These are phyloP conservation scores for Florisuga fusca DNA, from an alignment of 2,797 vertebrate species.

Conservation along the genomic window DNA sequence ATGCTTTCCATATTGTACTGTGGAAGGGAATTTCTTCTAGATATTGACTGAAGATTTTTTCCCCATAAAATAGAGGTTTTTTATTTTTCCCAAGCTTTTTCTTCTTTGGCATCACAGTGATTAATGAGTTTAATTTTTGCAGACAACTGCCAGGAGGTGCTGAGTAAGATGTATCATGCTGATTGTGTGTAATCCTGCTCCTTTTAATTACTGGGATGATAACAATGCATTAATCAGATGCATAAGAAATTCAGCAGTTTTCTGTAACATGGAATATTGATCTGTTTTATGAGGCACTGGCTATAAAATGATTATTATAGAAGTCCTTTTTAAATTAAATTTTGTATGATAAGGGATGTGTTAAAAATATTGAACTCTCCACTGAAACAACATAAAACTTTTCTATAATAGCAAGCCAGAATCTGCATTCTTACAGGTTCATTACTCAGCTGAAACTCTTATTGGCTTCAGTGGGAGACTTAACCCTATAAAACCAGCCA, in stretches of 20 bases:
- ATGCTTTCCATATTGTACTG: neutral
- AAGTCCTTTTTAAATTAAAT: constrained; percentile 52
- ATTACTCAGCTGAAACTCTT: neutral
- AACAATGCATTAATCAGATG: constrained; percentile 74
- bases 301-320: constrained; percentile 35
- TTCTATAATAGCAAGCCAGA: neutral
- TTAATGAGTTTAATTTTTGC: constrained; percentile 82
- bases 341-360: constrained; percentile 31
- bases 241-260: constrained; percentile 53
- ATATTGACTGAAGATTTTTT: constrained; percentile 16
- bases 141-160: constrained; percentile 76
- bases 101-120: constrained; percentile 72
- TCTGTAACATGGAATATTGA: constrained; percentile 32
- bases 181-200: constrained; percentile 65
- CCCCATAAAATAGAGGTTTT: constrained; percentile 42
- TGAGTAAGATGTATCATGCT: constrained; percentile 76
- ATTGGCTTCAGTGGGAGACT: neutral
- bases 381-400: neutral
- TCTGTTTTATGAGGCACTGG: constrained; percentile 14
- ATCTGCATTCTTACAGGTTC: neutral
- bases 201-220: constrained; percentile 78
- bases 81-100: constrained; percentile 58
- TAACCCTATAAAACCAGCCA: neutral
- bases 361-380: neutral
- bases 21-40: constrained; percentile 4